These are phyloP conservation scores for Mirza zaza DNA, from an alignment of 2,113 vertebrate genomes.

Conservation along the genomic window DNA sequence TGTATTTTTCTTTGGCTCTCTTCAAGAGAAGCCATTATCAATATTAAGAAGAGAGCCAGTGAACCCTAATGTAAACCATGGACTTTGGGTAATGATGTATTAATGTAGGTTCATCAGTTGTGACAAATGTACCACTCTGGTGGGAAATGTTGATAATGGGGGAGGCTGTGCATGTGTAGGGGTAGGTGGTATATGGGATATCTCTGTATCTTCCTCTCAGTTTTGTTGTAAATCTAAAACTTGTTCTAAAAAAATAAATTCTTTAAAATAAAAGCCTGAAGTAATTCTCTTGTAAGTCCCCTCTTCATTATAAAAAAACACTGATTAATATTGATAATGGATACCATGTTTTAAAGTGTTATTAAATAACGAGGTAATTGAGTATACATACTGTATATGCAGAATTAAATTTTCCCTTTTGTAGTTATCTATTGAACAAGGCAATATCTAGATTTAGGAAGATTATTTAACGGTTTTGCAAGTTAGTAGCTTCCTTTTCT, in stretches of 20 bases:
- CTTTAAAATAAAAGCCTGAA: background rate
- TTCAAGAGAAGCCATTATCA: no score
- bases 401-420: background rate
- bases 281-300: background rate
- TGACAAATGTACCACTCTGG: background rate
- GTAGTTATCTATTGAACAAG: background rate
- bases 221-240: background rate
- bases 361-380: background rate
- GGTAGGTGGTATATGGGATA: background rate
- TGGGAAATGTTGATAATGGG: background rate
- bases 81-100: background rate
- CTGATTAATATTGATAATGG: background rate
- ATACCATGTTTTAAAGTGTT: constrained; percentile 10
- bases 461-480: background rate
- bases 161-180: background rate
- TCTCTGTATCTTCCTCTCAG: background rate
- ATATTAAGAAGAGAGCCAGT: no score
- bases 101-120: background rate
- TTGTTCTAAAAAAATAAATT: background rate
- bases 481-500: constrained; percentile 12
- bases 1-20: no score
- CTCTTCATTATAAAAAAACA: background rate
- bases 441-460: background rate
- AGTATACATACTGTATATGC: background rate
- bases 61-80: background rate